Base-by-base conservation (phyloP, 1,140 invertebrate species). In the Solenopsis invicta region DNA sequence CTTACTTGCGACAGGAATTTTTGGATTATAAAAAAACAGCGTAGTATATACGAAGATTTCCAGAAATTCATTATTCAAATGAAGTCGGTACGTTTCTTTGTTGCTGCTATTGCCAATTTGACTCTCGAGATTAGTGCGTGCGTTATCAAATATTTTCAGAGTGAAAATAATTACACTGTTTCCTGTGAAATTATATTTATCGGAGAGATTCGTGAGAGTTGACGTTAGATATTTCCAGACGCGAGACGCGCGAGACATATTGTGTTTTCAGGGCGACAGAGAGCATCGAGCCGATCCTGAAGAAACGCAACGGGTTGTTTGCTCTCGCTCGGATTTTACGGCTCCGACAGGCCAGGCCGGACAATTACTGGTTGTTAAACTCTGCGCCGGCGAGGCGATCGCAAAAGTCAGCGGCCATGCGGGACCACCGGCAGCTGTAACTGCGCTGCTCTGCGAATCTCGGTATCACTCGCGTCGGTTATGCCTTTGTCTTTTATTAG, bases 321-420 rank as follows among this genome's bases (percentile, higher is more conserved):
- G 92, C 91, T 93, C 92, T 89, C 89, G 89, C 84, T 91, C 78
- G 89, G 89, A 93, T 93, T 93, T 93, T 93, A 93, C 92, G 90
- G 92, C 91, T 89, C 87, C 86, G 88, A 91, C 92, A 85, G 87
- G 87, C 87, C 89, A 88, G 88, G 54, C 87, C 88, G 92, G 89
- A 93, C 92, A 93, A 93, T 93, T 93, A 93, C 92, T 91, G 93
- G 92, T 93, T 93, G 93, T 93, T 93, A 93, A 93, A 93, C 88
- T 93, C 92, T 87, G 74, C 76, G 80, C 37, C 64, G 89, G 86
- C 76, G 76, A 92, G 85, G 85, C 78, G 86, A 90, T 90, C 87
- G 87, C 88, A 66, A 88, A 87, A 91, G 87, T 88, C 45, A 75
- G 87, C 72, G 88, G 50, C 54, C 75, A 48, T 78, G 72, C 80